Conservation (phyloP, 2,888 invertebrate species). For the Scelioninae gen. 2 region DNA sequence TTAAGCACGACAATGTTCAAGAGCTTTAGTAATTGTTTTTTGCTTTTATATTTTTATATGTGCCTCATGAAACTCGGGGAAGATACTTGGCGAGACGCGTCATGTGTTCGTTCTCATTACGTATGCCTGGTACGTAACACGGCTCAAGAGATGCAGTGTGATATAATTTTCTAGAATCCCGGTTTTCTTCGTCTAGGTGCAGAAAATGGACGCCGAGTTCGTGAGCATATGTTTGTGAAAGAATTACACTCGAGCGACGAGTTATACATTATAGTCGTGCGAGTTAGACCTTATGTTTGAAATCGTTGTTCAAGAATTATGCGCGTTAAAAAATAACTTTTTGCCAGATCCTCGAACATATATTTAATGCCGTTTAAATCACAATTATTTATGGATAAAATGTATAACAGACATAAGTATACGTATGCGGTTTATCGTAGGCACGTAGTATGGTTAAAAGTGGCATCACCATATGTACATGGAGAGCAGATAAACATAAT, state of each 20-base stretch:
- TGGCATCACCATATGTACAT: too few relatives aligned
- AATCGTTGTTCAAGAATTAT: conserved; percentile 27
- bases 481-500: too few relatives aligned
- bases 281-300: conserved; percentile 22
- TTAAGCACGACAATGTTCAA: conserved; percentile 14
- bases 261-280: conserved; percentile 33
- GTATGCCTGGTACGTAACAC: conserved; percentile 69
- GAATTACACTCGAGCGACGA: conserved; percentile 38
- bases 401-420: too few relatives aligned
- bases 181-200: conserved; percentile 60
- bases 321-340: conserved; percentile 1
- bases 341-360: too few relatives aligned
- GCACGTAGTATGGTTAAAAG: too few relatives aligned
- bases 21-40: conserved; percentile 4
- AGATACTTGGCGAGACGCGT: conserved; percentile 51
- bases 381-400: too few relatives aligned
- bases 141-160: conserved; percentile 67
- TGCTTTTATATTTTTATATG: conserved; percentile 50
- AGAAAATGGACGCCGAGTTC: conserved; percentile 35
- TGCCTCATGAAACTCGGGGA: conserved; percentile 47
- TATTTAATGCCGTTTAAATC: too few relatives aligned
- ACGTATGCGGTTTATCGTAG: too few relatives aligned
- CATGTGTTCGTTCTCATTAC: conserved; percentile 66
- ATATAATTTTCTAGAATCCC: conserved; percentile 69
- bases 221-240: conserved; percentile 46